These are phyloP conservation scores for Columba guinea DNA, from an alignment of 2,797 vertebrate genomes.

Conservation along the genomic window DNA sequence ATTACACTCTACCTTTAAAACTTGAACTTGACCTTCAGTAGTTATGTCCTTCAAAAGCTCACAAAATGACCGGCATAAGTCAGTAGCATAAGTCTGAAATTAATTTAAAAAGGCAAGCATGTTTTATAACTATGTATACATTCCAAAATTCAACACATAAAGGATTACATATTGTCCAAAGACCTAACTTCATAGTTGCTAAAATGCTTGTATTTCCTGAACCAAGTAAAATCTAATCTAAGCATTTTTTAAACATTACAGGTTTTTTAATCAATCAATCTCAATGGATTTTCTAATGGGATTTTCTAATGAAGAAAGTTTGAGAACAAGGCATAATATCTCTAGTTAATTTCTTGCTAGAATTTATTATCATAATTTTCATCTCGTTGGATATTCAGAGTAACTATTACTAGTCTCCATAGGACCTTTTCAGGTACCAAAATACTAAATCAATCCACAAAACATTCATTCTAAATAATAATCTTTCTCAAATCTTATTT, in stretches of 20 bases:
- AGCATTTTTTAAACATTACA: neutral
- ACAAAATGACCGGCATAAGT: slow-evolving; percentile 87
- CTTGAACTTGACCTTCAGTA: slow-evolving; percentile 91
- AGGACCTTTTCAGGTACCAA: neutral
- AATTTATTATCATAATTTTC: neutral
- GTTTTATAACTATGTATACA: neutral
- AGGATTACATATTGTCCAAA: neutral
- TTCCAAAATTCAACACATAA: neutral
- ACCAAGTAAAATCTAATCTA: neutral
- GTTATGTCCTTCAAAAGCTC: slow-evolving; percentile 87
- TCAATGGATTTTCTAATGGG: neutral
- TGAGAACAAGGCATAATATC: neutral
- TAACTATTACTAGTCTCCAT: neutral
- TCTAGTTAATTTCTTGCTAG: neutral
- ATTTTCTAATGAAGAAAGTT: neutral
- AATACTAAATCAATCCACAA: neutral
- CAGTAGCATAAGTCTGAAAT: slow-evolving; percentile 85
- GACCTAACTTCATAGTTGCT: accelerated
- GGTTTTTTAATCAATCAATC: neutral
- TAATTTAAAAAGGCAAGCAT: neutral
- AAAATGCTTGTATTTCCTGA: neutral
- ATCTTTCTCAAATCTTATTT: neutral
- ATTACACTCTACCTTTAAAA: slow-evolving; percentile 85
- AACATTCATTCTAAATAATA: neutral
- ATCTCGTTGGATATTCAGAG: neutral